Conservation (phyloP, 2,113 vertebrate species). For the Blennius ocellaris region DNA sequence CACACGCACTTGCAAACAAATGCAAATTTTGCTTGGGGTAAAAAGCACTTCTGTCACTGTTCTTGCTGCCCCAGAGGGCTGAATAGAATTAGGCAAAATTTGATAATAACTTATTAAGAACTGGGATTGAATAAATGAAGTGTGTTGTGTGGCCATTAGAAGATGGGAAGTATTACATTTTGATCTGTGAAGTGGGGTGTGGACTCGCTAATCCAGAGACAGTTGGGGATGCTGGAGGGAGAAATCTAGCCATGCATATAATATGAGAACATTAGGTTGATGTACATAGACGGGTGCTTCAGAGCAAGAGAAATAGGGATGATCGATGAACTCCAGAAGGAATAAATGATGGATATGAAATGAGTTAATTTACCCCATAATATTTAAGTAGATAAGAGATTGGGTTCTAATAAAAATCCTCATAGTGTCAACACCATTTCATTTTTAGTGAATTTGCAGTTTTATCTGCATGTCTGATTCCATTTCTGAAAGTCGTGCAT, state of each 20-base stretch:
- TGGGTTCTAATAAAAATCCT: constrained; percentile 14
- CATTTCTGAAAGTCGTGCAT: constrained; percentile 31
- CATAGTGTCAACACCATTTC: constrained; percentile 28
- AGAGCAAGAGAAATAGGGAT: constrained; percentile 69
- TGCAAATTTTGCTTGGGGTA: constrained; percentile 47
- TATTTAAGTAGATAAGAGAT: constrained; percentile 36
- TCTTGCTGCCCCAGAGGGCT: constrained; percentile 60
- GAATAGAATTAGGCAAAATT: constrained; percentile 76
- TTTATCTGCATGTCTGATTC: constrained; percentile 23
- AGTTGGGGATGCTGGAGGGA: constrained; percentile 76
- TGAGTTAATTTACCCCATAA: constrained; percentile 36
- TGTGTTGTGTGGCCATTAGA: constrained; percentile 82
- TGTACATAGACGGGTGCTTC: constrained; percentile 71
- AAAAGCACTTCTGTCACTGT: constrained; percentile 49
- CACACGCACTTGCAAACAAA: constrained; percentile 31
- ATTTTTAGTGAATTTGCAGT: constrained; percentile 13
- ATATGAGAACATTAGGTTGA: constrained; percentile 80
- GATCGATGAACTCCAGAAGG: constrained; percentile 76
- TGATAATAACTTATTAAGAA: constrained; percentile 83
- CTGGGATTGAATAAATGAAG: constrained; percentile 79
- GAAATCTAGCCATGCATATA: constrained; percentile 79
- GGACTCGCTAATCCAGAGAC: constrained; percentile 78
- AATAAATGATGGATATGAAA: constrained; percentile 48
- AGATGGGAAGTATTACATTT: constrained; percentile 82
- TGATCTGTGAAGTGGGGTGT: constrained; percentile 81